These are phyloP conservation scores for Megaceryle torquata DNA, from an alignment of 2,113 vertebrate genomes.

Conservation along the genomic window DNA sequence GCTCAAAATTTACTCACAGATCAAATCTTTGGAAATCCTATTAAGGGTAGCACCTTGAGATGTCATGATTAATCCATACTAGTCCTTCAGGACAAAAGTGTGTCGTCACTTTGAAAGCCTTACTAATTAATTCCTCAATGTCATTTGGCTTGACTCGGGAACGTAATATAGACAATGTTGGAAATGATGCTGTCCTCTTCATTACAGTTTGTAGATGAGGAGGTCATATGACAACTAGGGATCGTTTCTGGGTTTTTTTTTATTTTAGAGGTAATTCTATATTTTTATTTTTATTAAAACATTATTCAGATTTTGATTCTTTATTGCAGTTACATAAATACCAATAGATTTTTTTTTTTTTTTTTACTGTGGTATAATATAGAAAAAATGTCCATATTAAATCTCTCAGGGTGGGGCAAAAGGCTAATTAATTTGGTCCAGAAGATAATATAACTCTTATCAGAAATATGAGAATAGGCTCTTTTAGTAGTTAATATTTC, in stretches of 20 bases:
- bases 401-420: not conserved
- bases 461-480: accelerated
- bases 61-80: constrained; percentile 58
- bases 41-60: constrained; percentile 59
- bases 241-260: not conserved
- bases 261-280: not conserved
- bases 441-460: not conserved
- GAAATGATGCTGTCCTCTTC: not conserved
- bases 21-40: constrained; percentile 60
- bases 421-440: not conserved
- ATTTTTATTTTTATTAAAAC: not conserved
- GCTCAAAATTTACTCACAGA: constrained; percentile 43
- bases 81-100: constrained; percentile 58
- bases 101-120: constrained; percentile 40
- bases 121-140: constrained; percentile 57
- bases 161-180: not conserved
- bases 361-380: not conserved
- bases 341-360: accelerated
- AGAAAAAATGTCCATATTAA: not conserved
- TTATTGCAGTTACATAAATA: not conserved
- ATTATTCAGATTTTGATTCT: not conserved
- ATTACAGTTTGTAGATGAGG: not conserved
- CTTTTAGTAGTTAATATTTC: not conserved
- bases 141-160: constrained; percentile 10
- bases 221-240: not conserved